A percentile compares a stretch with the other conserved stretches of the same genome.
Evolutionary conservation across 1,140 invertebrate species (phyloP).

Genomic region (Sweltsa coloradensis): DNA sequence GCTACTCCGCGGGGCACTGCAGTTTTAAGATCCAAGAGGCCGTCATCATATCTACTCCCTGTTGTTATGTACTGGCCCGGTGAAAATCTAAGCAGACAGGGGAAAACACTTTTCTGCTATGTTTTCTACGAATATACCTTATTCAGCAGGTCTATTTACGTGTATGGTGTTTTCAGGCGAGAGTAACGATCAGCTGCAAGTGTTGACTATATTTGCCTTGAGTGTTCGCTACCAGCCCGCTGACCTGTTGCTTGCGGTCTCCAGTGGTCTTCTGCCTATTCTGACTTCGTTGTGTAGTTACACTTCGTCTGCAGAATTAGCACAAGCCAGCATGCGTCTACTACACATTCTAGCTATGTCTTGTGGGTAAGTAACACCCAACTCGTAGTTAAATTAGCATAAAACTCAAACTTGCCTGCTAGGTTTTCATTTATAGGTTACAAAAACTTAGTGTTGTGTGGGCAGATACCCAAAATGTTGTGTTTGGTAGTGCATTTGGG

Average conservation of each 20-base stretch:
- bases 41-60: conserved; percentile 34
- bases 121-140: conserved; percentile 1
- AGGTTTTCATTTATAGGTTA: no score
- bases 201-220: conserved; percentile 41
- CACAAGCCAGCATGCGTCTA: conserved; percentile 32
- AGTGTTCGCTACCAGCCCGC: conserved; percentile 41
- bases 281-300: conserved; percentile 30
- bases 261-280: conserved; percentile 37
- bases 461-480: no score
- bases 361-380: conserved; percentile 27
- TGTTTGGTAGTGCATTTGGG: no score
- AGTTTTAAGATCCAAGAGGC: conserved; percentile 30
- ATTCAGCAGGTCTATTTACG: background rate
- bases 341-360: conserved; percentile 43
- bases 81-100: background rate
- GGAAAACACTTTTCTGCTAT: background rate
- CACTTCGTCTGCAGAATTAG: conserved; percentile 16
- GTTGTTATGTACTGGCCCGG: conserved; percentile 22
- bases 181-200: conserved; percentile 29
- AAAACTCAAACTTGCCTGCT: no score
- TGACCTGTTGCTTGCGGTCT: conserved; percentile 44
- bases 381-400: no score
- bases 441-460: no score
- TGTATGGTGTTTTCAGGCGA: conserved; percentile 17
- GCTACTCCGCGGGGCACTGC: conserved; percentile 12